These are phyloP conservation scores for Camponotus fellah DNA, from an alignment of 2,888 invertebrate genomes.

Conservation along the genomic window DNA sequence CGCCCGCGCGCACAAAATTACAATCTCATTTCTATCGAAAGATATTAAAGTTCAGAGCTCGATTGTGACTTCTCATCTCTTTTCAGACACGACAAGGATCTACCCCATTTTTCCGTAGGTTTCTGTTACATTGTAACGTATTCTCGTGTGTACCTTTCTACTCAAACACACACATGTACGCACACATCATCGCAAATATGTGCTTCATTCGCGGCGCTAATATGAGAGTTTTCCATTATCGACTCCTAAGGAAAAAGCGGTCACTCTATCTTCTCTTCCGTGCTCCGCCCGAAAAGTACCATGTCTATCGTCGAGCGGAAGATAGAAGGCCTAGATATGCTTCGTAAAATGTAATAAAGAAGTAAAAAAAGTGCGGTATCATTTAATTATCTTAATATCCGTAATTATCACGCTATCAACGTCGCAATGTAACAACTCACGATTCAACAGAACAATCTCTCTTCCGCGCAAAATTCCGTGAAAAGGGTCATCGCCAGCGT, in stretches of 20 bases:
- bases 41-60: neutral
- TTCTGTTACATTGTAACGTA: constrained; percentile 15
- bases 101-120: neutral
- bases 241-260: neutral
- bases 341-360: constrained; percentile 10
- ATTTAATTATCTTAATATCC: neutral
- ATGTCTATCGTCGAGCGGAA: constrained; percentile 6
- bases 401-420: constrained; percentile 5
- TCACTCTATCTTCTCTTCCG: neutral
- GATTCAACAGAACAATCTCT: neutral
- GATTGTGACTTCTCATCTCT: neutral
- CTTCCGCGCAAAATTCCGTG: constrained; percentile 19
- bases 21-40: neutral
- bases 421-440: neutral
- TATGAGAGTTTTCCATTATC: constrained; percentile 31
- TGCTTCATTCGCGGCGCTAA: constrained; percentile 14
- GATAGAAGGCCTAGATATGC: neutral
- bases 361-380: neutral
- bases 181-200: neutral
- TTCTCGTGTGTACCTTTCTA: constrained; percentile 17
- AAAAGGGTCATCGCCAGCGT: constrained; percentile 10
- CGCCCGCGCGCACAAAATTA: neutral
- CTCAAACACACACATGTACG: neutral
- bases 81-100: neutral
- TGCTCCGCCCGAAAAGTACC: neutral